These are phyloP conservation scores for Cryptophagus acutangulus DNA, from an alignment of 2,888 invertebrate species.

Conservation along the genomic window DNA sequence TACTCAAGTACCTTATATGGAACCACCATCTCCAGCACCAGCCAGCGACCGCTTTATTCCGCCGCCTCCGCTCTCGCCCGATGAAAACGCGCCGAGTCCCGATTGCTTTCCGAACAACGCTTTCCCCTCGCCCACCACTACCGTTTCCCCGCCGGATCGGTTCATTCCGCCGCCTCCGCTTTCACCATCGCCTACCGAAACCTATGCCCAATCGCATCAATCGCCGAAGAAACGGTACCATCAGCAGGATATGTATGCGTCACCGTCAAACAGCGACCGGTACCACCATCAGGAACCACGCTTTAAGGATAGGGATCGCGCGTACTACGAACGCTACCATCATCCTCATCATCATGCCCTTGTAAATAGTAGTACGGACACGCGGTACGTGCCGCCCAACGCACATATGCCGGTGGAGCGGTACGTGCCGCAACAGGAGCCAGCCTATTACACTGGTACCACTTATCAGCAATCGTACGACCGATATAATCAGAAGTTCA, in stretches of 20 bases:
- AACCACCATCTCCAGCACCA: conserved; percentile 56
- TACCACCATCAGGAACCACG: conserved; percentile 15
- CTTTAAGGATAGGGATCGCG: conserved; percentile 10
- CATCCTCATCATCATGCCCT: conserved; percentile 24
- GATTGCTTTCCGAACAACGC: conserved; percentile 57
- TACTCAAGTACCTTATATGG: conserved; percentile 46
- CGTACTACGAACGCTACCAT: conserved; percentile 17
- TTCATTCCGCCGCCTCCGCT: conserved; percentile 49
- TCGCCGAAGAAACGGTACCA: conserved; percentile 37
- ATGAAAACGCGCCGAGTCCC: conserved; percentile 42
- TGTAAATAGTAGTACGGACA: conserved; percentile 46
- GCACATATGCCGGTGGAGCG: conserved; percentile 69
- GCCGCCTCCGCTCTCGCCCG: conserved; percentile 59
- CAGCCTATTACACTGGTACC: conserved; percentile 53
- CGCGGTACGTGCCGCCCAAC: conserved; percentile 62
- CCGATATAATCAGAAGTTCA: conserved; percentile 37
- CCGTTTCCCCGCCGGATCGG: conserved; percentile 54
- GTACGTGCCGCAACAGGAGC: conserved; percentile 61
- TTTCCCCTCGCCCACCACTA: conserved; percentile 48
- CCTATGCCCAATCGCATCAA: conserved; percentile 38
- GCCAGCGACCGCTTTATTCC: conserved; percentile 56
- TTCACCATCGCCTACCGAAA: conserved; percentile 43
- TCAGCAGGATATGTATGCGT: conserved; percentile 29
- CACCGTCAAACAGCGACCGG: conserved; percentile 27
- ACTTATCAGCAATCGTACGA: conserved; percentile 36